Conservation (phyloP, 2,113 vertebrate species). For the Cololabis saira region DNA sequence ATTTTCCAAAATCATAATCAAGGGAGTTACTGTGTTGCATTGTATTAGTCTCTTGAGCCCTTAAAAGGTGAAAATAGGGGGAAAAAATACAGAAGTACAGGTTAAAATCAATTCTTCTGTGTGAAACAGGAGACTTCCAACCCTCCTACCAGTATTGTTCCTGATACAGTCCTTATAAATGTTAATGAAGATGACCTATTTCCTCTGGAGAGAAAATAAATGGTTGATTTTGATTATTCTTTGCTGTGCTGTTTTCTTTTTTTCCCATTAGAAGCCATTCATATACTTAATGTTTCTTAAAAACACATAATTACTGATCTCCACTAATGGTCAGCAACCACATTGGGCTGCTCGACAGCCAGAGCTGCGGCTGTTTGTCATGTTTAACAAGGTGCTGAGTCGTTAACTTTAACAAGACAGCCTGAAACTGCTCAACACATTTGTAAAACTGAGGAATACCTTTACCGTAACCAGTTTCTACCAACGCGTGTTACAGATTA, state of each 20-base stretch:
- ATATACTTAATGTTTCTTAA: neutral
- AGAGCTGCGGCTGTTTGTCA: conserved; percentile 52
- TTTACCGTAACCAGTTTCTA: conserved; percentile 32
- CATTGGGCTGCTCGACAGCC: neutral
- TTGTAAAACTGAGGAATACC: conserved; percentile 44
- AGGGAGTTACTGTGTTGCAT: conserved; percentile 54
- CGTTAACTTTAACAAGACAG: conserved; percentile 72
- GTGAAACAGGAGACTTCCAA: conserved; percentile 50
- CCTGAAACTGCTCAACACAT: conserved; percentile 62
- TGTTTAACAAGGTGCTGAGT: conserved; percentile 70
- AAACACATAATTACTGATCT: conserved; percentile 1
- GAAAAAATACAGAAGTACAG: conserved; percentile 35
- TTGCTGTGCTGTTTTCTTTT: conserved; percentile 8
- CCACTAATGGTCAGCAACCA: conserved; percentile 4
- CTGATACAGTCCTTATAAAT: conserved; percentile 67
- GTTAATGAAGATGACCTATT: conserved; percentile 69
- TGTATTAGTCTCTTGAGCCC: conserved; percentile 76
- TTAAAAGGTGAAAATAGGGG: conserved; percentile 19
- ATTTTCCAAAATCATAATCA: conserved; percentile 42
- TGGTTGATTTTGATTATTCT: conserved; percentile 63
- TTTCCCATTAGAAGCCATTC: neutral
- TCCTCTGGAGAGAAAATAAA: conserved; percentile 76
- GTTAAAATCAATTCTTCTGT: conserved; percentile 45
- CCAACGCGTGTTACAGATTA: conserved; percentile 32
- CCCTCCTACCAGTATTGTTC: conserved; percentile 61